These are phyloP conservation scores for Barypeithes pellucidus DNA, from an alignment of 2,888 invertebrate genomes.

Conservation along the genomic window DNA sequence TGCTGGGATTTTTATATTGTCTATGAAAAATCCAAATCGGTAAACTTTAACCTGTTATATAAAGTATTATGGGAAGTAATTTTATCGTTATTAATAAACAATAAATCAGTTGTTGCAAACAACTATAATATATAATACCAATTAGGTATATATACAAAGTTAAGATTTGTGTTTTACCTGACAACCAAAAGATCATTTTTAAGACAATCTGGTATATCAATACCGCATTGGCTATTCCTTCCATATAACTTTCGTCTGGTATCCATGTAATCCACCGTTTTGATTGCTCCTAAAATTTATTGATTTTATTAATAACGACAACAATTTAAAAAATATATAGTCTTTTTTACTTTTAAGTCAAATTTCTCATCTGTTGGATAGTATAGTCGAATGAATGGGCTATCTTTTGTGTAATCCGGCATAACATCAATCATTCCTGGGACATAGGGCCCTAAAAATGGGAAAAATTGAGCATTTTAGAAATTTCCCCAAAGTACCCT, in stretches of 20 bases:
- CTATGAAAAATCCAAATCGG: slow-evolving; percentile 61
- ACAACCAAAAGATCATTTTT: slow-evolving; percentile 65
- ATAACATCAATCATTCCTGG: slow-evolving; percentile 77
- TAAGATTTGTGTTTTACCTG: slow-evolving; percentile 60
- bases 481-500: no score
- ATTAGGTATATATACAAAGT: no score
- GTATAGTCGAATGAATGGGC: slow-evolving; percentile 74
- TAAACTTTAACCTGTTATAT: no score
- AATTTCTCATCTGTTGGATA: slow-evolving; percentile 73
- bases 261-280: slow-evolving; percentile 74
- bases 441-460: slow-evolving; percentile 70
- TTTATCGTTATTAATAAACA: no score
- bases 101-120: no score
- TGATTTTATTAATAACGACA: not conserved
- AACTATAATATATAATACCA: no score
- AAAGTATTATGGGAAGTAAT: no score
- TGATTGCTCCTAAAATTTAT: slow-evolving; percentile 66
- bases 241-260: slow-evolving; percentile 73
- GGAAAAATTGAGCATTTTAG: no score
- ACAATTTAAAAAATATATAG: slow-evolving; percentile 24
- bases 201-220: slow-evolving; percentile 67
- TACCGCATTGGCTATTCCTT: slow-evolving; percentile 72
- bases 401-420: slow-evolving; percentile 72
- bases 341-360: slow-evolving; percentile 63
- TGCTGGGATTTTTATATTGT: slow-evolving; percentile 72